Base-by-base conservation (phyloP, 2,797 vertebrate species). In the Falco berigora region DNA sequence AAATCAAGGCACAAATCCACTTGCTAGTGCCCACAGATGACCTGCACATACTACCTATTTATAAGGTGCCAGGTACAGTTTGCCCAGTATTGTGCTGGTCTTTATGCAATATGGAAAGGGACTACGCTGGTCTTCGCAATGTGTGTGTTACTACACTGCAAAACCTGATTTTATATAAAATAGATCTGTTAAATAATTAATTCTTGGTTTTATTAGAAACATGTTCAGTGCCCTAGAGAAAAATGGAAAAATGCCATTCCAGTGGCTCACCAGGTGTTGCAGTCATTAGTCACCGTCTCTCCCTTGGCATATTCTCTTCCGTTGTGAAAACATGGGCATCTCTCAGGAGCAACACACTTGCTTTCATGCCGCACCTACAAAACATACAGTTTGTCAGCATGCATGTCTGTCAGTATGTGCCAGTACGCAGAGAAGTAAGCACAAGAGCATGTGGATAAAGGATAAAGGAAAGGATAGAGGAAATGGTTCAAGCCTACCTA, bases 301-400 rank as follows among this genome's bases (percentile, higher is more conserved):
- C 99, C 99, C 1, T 98, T 98, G 81, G 97, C 82, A 11, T 99
- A 99, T 22, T 98, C 98, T 75, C 93, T 98, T 97, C 99, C 99
- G 27, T 99, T 99, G 97, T 99, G 98, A 97, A 98, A 99, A 98
- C 99, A 99, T 1, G 99, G 99, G 93, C 99, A 99, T 79, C 98
- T 98, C 53, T 99, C 98, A 28, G 98, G 98, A 81, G 97, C 85
- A 94, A 99, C 98, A 84, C 99, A 99, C 67, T 97, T 98, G 96
- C 97, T 98, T 77, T 95, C 98, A 83, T 99, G 98, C 49, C 98
- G 98, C 30, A 99, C 99, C 99, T 99, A 95, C 92, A 9, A 85
- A 42, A 80, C 30, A 92, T 12, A 90, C 0, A 67, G 50, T 59
- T 64, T 78, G 85, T 91, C 49, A 97, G 53, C 36, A 46, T 3